Evolutionary conservation across 2,888 invertebrate species (phyloP).

Genomic region (Ichneumoninae sp.): DNA sequence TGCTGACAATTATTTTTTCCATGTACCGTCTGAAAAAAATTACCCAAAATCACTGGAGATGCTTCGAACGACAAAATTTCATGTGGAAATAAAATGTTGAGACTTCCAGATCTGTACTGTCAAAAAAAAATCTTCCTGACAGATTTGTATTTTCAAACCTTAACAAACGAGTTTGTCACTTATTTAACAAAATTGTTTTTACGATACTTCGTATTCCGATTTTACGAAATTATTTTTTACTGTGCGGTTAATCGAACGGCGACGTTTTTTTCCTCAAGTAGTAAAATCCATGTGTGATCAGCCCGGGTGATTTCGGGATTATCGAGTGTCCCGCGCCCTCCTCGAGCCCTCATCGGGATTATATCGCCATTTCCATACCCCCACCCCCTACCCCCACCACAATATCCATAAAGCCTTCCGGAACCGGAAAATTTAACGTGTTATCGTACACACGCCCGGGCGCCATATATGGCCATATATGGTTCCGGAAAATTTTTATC

Average conservation of each 20-base stretch:
- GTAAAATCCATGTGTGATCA: conserved; percentile 17
- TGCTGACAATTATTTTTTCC: background rate
- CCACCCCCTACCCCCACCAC: background rate
- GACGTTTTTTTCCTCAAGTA: background rate
- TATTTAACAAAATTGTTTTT: too few species aligned
- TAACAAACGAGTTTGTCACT: too few species aligned
- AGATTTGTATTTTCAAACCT: too few species aligned
- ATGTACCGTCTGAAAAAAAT: background rate
- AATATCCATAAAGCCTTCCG: background rate
- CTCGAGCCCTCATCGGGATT: conserved; percentile 1
- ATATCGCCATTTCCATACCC: conserved; percentile 5
- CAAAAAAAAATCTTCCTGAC: too few species aligned
- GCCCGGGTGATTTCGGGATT: background rate
- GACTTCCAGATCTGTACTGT: too few species aligned
- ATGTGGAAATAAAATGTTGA: background rate
- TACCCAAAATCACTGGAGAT: background rate
- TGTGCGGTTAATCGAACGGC: too few species aligned
- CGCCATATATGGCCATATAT: background rate
- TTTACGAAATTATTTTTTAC: too few species aligned
- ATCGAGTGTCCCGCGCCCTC: background rate
- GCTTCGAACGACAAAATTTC: background rate
- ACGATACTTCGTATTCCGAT: too few species aligned
- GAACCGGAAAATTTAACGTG: conserved; percentile 25
- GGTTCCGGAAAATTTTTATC: conserved; percentile 8
- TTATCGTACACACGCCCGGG: background rate